Conservation (phyloP, 1,140 invertebrate genomes). For the Choristoneura fumiferana region DNA sequence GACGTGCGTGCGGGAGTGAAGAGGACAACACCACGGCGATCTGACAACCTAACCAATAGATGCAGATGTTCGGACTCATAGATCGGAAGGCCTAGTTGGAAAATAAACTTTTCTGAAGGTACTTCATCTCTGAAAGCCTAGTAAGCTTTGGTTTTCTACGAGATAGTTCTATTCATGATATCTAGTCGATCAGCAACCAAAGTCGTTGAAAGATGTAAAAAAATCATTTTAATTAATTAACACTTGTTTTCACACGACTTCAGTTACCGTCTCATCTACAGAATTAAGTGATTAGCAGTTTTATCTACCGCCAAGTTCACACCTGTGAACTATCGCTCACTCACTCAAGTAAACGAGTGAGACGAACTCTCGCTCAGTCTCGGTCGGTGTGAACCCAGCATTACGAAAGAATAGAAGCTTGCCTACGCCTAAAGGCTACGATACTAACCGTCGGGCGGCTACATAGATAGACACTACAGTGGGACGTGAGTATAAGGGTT, state of each 20-base stretch:
- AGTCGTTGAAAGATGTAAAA: not conserved
- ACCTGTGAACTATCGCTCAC: no score
- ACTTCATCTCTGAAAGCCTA: constrained; percentile 1
- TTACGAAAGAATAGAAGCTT: no score
- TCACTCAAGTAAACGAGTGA: no score
- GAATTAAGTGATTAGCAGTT: not conserved
- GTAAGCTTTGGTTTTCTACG: constrained; percentile 10
- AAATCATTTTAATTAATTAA: not conserved
- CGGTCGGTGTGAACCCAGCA: no score
- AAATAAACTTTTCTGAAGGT: no score
- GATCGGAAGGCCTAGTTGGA: no score
- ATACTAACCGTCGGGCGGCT: not conserved
- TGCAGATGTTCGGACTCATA: no score
- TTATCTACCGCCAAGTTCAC: not conserved
- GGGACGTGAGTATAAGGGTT: constrained; percentile 74
- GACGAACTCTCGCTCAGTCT: no score
- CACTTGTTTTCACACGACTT: not conserved
- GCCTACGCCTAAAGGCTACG: not conserved
- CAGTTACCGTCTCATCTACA: not conserved
- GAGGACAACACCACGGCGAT: no score
- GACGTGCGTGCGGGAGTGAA: constrained; percentile 38
- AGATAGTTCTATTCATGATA: constrained; percentile 8
- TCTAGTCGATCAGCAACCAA: constrained; percentile 2
- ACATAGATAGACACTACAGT: constrained; percentile 52
- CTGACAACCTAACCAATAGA: no score